Base-by-base conservation (phyloP, 2,113 vertebrate species). In the Chitala chitala region DNA sequence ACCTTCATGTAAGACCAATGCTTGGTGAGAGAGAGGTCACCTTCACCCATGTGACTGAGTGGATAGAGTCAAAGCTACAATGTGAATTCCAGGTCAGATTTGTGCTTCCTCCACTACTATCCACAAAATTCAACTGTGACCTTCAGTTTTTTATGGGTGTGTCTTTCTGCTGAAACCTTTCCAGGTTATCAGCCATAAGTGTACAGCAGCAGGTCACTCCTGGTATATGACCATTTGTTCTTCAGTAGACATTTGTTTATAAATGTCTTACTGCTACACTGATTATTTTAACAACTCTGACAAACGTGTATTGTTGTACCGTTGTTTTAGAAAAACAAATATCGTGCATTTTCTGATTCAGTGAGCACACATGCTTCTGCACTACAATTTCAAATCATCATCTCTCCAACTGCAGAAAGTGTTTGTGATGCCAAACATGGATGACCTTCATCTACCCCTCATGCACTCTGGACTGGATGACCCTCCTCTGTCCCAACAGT, bases 401-500 rank as follows among this genome's bases (percentile, higher is more conserved):
- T 22, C 50, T n/a, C 3, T 4, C 50, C 3, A 61, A 13, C 75
- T 80, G 8, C 85, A 94, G 94, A 94, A 94, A 87, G 87, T 93
- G 53, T 77, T 94, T 78, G 93, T 94, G 78, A 94, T 94, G 92
- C 94, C 93, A 56, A 94, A 95, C 80, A 95, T 94, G 93, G 92
- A 94, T 0, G 93, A 94, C 76, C 82, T 94, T 15, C 90, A 93
- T 79, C 75, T 94, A 48, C 92, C 93, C 12, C 87, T 95, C 81
- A 95, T 94, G 94, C 80, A 85, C 51, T 90, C 93, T 0, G 86
- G 87, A 40, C 80, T 91, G 82, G 91, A 92, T 3, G 83, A 83
- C 46, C 78, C 80, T 9, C 69, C 92, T 44, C 76, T 85, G 8
- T 84, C 86, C 0, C 81, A 76, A 13, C 89, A 81, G 5, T 89